Evolutionary conservation across 1,140 invertebrate genomes (phyloP), one percentile per base, ranked within the genome.

Genomic region (Zophobas atratus): DNA sequence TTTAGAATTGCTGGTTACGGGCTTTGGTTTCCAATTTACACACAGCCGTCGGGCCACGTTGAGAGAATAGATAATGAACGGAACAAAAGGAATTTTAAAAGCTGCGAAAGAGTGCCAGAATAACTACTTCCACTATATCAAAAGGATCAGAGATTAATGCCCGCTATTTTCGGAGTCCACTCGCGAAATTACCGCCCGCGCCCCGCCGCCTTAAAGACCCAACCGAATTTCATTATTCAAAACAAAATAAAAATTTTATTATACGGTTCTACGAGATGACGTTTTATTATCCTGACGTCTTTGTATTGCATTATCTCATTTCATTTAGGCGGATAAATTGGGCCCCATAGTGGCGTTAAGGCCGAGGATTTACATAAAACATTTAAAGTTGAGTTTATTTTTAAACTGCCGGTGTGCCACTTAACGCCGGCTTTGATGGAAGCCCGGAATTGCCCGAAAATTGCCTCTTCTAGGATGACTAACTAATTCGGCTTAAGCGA

Each of bases 21-120:
- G 39, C 75, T 77, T 77, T 77, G 75, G 75, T 77, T 77, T 70
- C 75, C 67, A 77, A 77, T 77, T 70, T 71, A 53, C 75, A 77
- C 75, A 70, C 67, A 53, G 63, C 51, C 43, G 32, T 34, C 36
- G 55, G 20, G 75, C 33, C 63, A 77, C 67, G 75, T 70, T 77
- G 43, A 60, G 74, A 75, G 74, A 75, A 77, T 77, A 53, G 75
- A 56, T 77, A 77, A 77, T 76, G 57, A 76, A 70, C 75, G 35
- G 53, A 36, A 70, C 71, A 46, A 77, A 77, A 77, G 71, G 63
- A 34, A 70, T 71, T 77, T 76, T 76, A 39, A 55, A 76, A 70
- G 32, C 6, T 34, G 39, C 6, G 60, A 39, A 39, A 39, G 35
- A 39, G 60, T 38, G 60, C 38, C 8, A 67, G 60, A 33, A 43